phyloP scores from a whole-genome alignment of 2,797 vertebrate species.

The Triplophysa yarkandensis region DNA sequence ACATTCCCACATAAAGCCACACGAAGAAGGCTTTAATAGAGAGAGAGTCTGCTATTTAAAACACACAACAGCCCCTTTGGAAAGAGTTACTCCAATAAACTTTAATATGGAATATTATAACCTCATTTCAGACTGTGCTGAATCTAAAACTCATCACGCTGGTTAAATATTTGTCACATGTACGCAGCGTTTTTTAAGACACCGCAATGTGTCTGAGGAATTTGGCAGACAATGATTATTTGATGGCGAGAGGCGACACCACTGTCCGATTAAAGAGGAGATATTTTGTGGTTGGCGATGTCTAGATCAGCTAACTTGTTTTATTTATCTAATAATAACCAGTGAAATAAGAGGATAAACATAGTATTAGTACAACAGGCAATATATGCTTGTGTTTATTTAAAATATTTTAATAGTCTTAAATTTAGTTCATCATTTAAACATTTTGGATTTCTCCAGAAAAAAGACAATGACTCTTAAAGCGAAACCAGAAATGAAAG shows the following conservation, averaged over 20 bases:
- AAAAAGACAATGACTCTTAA: not conserved
- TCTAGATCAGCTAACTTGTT: slow-evolving; percentile 4
- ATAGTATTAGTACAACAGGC: not conserved
- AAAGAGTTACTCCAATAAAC: slow-evolving; percentile 71
- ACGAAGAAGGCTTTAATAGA: slow-evolving; percentile 74
- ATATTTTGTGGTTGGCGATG: slow-evolving; percentile 4
- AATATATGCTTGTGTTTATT: slow-evolving; percentile 6
- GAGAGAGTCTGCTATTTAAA: slow-evolving; percentile 67
- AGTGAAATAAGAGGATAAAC: slow-evolving; percentile 10
- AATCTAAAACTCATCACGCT: slow-evolving; percentile 40
- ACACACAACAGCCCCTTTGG: slow-evolving; percentile 71
- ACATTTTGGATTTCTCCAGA: not conserved
- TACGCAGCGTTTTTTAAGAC: slow-evolving; percentile 2
- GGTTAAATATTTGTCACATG: slow-evolving; percentile 33
- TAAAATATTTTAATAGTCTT: slow-evolving; percentile 5
- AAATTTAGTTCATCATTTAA: slow-evolving; percentile 3
- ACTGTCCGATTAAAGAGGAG: not conserved
- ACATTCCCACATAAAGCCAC: slow-evolving; percentile 69
- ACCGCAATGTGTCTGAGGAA: not conserved
- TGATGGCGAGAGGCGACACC: not conserved
- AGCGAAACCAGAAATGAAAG: too few relatives aligned
- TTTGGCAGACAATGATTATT: slow-evolving; percentile 10
- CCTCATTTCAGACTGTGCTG: slow-evolving; percentile 57
- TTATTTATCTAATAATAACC: not conserved
- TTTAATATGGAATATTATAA: slow-evolving; percentile 67